Evolutionary conservation across 2,888 invertebrate species (phyloP).

Genomic region (Anarsia innoxiella): DNA sequence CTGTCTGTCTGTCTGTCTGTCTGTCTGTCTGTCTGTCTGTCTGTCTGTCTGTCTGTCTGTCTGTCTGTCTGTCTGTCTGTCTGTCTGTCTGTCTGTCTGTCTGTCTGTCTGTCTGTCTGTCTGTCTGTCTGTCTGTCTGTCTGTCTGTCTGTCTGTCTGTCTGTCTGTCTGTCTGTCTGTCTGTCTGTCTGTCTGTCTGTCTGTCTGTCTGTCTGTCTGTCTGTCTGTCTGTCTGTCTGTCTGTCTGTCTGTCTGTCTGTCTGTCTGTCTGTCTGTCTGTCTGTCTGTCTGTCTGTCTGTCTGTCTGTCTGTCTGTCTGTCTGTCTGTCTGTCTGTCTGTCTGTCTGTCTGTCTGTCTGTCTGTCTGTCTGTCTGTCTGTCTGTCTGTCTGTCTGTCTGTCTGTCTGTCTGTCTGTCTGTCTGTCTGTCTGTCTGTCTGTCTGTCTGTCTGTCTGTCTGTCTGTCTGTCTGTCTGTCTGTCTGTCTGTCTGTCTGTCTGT

Average conservation of each 20-base stretch:
- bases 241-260: conserved; percentile 2
- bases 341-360: conserved; percentile 2
- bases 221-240: conserved; percentile 2
- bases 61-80: conserved; percentile 1
- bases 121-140: conserved; percentile 2
- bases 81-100: background rate
- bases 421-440: conserved; percentile 2
- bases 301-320: conserved; percentile 2
- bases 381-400: conserved; percentile 2
- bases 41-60: background rate
- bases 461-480: conserved; percentile 4
- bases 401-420: conserved; percentile 2
- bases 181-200: conserved; percentile 2
- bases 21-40: background rate
- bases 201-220: conserved; percentile 2
- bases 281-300: conserved; percentile 2
- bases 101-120: background rate
- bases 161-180: conserved; percentile 2
- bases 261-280: conserved; percentile 2
- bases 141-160: conserved; percentile 1
- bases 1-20: conserved; percentile 1
- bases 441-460: conserved; percentile 4
- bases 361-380: conserved; percentile 2
- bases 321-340: conserved; percentile 2
- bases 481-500: conserved; percentile 3